phyloP scores from a whole-genome alignment of 2,888 invertebrate species.

The Himalopsyche anomala region DNA sequence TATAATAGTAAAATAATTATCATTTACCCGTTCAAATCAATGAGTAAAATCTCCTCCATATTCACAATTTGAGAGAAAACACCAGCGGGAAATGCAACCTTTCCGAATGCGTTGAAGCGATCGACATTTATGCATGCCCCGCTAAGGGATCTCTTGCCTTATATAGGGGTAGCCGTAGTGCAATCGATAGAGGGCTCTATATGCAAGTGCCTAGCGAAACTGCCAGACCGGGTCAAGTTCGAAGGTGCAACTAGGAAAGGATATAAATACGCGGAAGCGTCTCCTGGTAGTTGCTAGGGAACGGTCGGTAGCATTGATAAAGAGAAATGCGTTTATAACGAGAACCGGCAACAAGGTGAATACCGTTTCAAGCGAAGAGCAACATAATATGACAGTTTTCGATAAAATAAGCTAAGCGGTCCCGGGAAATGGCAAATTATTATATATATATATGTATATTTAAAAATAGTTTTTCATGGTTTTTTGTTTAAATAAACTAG shows the following conservation, averaged over 20 bases:
- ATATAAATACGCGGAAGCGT: constrained; percentile 3
- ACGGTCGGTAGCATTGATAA: not conserved
- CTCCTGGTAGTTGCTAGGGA: constrained; percentile 27
- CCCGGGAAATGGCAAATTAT: not conserved
- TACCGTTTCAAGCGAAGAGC: not conserved
- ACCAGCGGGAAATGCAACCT: not conserved
- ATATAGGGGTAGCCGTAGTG: constrained; percentile 2
- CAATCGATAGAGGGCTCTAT: constrained; percentile 29
- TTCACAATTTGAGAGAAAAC: not conserved
- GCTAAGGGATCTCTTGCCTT: not conserved
- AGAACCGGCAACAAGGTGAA: not conserved
- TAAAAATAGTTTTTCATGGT: too few species aligned
- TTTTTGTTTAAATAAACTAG: too few species aligned
- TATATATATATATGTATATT: not conserved
- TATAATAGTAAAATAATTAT: not conserved
- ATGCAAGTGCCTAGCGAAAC: constrained; percentile 32
- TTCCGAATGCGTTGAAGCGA: constrained; percentile 4
- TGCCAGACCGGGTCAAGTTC: constrained; percentile 27
- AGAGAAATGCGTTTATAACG: constrained; percentile 9
- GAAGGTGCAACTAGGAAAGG: not conserved
- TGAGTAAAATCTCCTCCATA: not conserved
- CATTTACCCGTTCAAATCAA: constrained; percentile 1
- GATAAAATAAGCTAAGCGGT: not conserved
- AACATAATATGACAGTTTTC: not conserved
- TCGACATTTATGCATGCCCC: constrained; percentile 23